A percentile compares a stretch with the other conserved stretches of the same genome.
Conservation (phyloP, 2,888 invertebrate species). For the Pseudococcus viburni region DNA sequence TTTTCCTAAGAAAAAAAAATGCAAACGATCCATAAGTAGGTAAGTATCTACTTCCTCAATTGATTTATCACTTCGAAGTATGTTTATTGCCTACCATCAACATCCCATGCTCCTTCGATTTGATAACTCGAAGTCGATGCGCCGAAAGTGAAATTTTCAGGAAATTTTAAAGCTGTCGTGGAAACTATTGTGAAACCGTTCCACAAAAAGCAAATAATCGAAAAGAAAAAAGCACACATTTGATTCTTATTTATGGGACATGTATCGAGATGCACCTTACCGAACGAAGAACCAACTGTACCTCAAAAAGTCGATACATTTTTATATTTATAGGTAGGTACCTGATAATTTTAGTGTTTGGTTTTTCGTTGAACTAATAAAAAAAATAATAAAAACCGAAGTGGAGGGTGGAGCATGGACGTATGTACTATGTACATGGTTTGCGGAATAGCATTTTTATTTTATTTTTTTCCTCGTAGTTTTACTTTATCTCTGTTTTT, state of each 20-base stretch:
- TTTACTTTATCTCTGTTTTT: too few species aligned
- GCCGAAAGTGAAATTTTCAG: slow-evolving; percentile 76
- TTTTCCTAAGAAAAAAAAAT: slow-evolving; percentile 73
- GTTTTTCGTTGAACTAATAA: neutral
- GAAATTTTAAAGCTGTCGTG: slow-evolving; percentile 71
- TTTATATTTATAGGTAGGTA: too few species aligned
- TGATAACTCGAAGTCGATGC: slow-evolving; percentile 76
- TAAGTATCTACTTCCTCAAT: too few species aligned
- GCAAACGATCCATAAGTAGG: too few species aligned
- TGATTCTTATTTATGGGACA: neutral
- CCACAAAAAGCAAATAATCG: neutral
- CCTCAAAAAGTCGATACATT: too few species aligned
- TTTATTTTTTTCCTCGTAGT: too few species aligned
- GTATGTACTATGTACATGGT: too few species aligned
- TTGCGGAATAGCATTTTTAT: too few species aligned
- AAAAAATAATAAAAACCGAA: neutral
- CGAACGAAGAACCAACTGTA: too few species aligned
- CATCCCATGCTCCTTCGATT: slow-evolving; percentile 74
- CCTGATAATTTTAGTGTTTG: too few species aligned
- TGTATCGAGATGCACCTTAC: neutral
- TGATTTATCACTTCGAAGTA: neutral
- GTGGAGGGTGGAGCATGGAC: too few species aligned
- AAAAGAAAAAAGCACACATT: neutral
- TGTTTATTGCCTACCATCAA: slow-evolving; percentile 71
- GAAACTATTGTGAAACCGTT: neutral